These are phyloP conservation scores for Tachysurus vachellii DNA, from an alignment of 2,113 vertebrate species.

Conservation along the genomic window DNA sequence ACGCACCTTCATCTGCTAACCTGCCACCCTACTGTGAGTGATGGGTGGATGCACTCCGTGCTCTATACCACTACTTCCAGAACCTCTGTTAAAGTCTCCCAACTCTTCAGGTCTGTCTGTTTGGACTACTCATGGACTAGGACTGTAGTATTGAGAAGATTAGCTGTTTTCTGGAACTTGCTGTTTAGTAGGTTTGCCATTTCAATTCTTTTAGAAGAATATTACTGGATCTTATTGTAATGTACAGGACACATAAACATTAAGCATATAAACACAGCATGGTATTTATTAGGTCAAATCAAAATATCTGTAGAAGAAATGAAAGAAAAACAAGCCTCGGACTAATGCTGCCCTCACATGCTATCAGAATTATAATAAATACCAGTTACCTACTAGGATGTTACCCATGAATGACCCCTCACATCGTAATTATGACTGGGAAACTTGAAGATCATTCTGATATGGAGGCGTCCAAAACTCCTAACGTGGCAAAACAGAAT, in stretches of 20 bases:
- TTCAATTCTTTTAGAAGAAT: not conserved
- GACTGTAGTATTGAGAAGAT: not conserved
- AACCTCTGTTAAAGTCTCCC: not conserved
- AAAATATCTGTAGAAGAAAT: too few species aligned
- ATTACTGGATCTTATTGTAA: not conserved
- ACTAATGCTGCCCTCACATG: too few species aligned
- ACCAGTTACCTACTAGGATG: too few species aligned
- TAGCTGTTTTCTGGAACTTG: not conserved
- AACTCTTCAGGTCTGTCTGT: not conserved
- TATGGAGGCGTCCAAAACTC: too few species aligned
- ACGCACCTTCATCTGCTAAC: conserved; percentile 60
- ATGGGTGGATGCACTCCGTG: conserved; percentile 32
- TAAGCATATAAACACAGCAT: not conserved
- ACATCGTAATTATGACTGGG: too few species aligned
- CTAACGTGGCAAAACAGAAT: too few species aligned
- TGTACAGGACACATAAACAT: not conserved
- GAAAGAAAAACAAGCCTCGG: too few species aligned
- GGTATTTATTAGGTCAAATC: not conserved
- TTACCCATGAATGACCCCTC: too few species aligned
- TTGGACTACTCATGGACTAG: not conserved
- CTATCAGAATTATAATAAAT: too few species aligned
- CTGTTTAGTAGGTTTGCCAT: not conserved
- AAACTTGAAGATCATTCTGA: too few species aligned
- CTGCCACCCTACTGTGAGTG: conserved; percentile 48
- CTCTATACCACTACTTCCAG: not conserved